Evolutionary conservation across 2,113 vertebrate genomes (phyloP), one percentile per base, ranked within the genome.

Genomic region (Chelonoidis abingdonii): DNA sequence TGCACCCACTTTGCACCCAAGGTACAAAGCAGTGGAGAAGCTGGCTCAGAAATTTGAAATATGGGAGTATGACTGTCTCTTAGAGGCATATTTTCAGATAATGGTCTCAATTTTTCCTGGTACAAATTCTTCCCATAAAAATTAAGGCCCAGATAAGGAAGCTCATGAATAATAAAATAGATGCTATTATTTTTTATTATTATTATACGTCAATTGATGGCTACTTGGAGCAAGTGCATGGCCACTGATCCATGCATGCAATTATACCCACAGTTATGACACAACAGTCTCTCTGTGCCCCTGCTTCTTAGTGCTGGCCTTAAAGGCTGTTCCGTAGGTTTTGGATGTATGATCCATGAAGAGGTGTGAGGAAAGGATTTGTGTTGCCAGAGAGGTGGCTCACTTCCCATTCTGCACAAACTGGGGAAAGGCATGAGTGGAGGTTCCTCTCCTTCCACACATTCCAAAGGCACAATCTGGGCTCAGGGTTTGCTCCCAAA

Each of bases 211-310:
- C 59, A 62, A 3, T 62, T 3, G 29, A 35, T 8, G 4, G n/a
- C 65, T 17, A 17, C 9, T 35, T 27, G 11, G 59, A 10, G 10
- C n/a, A 44, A 44, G 80, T 85, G 17, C 10, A 10, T 53, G 19
- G 10, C 1, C 4, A 10, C 24, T 47, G 83, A 41, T 69, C 12
- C 62, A 2, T 6, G 3, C 12, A 91, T 0, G 0, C 10, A 83
- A 53, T 24, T 29, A 21, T 38, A 11, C n/a, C 13, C 57, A 7
- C 9, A 93, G 84, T 85, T 62, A 47, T 29, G 84, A 0, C 3
- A 1, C 29, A 2, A 3, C 1, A 3, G 41, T 93, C 94, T 89
- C 3, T 29, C 16, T 80, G n/a, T n/a, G 27, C 24, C 82, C 80
- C 56, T 80, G 19, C 6, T 83, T 38, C 22, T 78, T 13, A 13